These are phyloP conservation scores for Lemur catta DNA, from an alignment of 2,797 vertebrate genomes.

Conservation along the genomic window DNA sequence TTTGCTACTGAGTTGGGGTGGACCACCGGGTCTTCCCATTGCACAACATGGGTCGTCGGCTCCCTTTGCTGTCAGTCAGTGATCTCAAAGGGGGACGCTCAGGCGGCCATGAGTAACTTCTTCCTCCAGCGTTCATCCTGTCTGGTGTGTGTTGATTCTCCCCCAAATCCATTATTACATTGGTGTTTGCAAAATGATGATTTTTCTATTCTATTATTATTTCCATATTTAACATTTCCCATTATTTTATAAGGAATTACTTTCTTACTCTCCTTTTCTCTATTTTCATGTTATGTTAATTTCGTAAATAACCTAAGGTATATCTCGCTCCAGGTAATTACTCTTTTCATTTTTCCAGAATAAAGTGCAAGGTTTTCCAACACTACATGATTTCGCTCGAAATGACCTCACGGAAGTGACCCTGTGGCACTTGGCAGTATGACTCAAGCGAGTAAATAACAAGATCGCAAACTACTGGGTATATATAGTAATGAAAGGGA, in stretches of 20 bases:
- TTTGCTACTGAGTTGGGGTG: too few relatives aligned
- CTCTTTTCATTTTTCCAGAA: not conserved
- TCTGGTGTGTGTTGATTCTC: not conserved
- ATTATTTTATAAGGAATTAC: not conserved
- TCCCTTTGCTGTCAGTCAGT: not conserved
- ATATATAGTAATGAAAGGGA: not conserved
- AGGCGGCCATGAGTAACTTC: not conserved
- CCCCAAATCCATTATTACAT: not conserved
- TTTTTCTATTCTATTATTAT: not conserved
- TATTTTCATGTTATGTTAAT: not conserved
- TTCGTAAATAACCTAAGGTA: not conserved
- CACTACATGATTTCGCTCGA: not conserved
- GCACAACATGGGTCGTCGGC: not conserved
- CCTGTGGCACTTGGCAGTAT: not conserved
- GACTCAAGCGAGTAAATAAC: not conserved
- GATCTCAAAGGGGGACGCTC: rapidly evolving
- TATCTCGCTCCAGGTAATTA: not conserved
- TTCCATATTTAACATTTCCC: not conserved
- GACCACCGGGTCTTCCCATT: rapidly evolving
- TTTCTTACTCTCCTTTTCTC: not conserved
- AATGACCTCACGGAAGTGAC: not conserved
- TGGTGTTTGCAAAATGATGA: not conserved
- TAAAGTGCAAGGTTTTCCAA: not conserved
- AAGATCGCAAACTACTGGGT: conserved; percentile 36
- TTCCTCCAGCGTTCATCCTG: not conserved